Base-by-base conservation (phyloP, 2,797 vertebrate species). In the Harpagifer antarcticus region DNA sequence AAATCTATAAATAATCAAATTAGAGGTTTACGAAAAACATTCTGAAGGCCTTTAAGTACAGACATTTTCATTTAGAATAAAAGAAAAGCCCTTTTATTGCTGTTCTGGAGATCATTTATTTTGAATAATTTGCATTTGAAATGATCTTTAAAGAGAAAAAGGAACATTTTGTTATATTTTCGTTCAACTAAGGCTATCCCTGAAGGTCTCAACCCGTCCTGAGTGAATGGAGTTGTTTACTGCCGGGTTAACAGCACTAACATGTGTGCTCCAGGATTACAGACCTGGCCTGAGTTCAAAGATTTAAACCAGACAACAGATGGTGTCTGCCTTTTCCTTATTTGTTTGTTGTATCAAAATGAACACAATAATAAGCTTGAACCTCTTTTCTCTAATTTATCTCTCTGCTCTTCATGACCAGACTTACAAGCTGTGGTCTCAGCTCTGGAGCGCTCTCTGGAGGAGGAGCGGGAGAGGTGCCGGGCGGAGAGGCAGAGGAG, bases 401-500 rank as follows among this genome's bases (percentile, higher is more conserved):
- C 16, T 70, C 19, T 47, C 33, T 68, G 20, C 43, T 37, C 27
- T 81, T 17, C 66, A 63, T 64, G 44, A 33, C 16, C 78, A 96
- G 96, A 80, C 16, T 89, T 95, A 66, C 93, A 91, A 79, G 81
- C 78, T 3, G 88, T 84, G 45, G 86, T 89, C 43, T 79, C 84
- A 55, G 85, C 74, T 79, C 93, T 96, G 19, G 90, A 96, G 79
- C 89, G 67, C 72, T 89, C 92, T 72, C 87, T 96, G 57, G 88
- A 86, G 85, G 95, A 96, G 47, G 79, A 95, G 71, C 92, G 69
- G 48, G 90, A 94, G 31, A 81, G 56, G 53, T 95, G 92, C 9
- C 88, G 79, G 58, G 87, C 73, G 20, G 96, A 97, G 84, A 95
- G 93, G 80, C 92, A 90, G 75, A 90, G 88, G 78, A 94, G 95